Percentiles rank a stretch among this genome's conserved stretches.
phyloP scores from a whole-genome alignment of 2,113 vertebrate species.

The Tupaia chinensis region DNA sequence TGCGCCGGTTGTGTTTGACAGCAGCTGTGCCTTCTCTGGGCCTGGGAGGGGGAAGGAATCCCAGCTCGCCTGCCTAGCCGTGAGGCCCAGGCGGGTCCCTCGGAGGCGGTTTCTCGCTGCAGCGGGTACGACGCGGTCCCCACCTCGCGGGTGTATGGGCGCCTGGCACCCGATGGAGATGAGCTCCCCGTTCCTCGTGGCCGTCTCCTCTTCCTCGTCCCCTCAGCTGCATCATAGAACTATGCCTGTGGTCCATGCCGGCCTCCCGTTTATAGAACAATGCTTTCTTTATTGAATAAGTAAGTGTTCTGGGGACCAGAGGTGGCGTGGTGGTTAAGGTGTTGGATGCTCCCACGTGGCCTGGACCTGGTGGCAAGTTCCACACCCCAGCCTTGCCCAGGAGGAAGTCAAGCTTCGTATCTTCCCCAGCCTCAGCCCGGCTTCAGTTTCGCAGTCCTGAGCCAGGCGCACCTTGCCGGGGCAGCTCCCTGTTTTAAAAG shows the following conservation, averaged over 20 bases:
- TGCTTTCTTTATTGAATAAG: conserved; percentile 2
- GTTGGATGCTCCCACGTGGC: no score
- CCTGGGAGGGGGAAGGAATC: no score
- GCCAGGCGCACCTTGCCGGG: conserved; percentile 35
- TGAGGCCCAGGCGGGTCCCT: not conserved
- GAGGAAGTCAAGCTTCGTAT: not conserved
- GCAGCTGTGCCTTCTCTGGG: no score
- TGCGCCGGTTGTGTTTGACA: not conserved
- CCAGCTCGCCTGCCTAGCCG: no score
- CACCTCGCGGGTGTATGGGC: no score
- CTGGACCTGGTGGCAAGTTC: no score
- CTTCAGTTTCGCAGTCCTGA: conserved; percentile 23
- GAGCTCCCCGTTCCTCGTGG: not conserved
- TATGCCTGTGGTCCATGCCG: not conserved
- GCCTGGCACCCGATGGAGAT: not conserved
- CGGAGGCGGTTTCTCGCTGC: conserved; percentile 8
- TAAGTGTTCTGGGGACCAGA: no score
- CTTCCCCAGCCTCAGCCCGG: not conserved
- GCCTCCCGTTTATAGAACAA: conserved; percentile 35
- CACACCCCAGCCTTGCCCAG: not conserved
- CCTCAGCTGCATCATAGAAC: not conserved
- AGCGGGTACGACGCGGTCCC: not conserved
- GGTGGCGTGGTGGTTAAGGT: no score
- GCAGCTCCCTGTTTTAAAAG: not conserved
- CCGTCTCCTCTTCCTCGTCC: not conserved